Conservation (phyloP, 2,113 vertebrate species). For the Pyrgilauda ruficollis region DNA sequence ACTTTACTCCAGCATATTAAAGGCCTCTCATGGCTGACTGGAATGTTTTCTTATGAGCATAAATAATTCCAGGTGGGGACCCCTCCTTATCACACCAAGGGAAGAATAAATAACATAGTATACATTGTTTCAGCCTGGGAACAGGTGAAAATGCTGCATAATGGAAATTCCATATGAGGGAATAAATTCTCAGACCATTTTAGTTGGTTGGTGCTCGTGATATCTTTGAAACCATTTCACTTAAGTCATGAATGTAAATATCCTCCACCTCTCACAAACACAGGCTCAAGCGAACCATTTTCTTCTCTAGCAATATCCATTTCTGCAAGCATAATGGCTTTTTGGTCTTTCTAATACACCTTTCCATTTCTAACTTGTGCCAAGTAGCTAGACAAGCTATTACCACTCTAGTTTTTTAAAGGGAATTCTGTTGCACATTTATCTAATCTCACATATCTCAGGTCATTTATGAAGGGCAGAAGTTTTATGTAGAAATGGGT, state of each 20-base stretch:
- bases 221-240: neutral
- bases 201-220: neutral
- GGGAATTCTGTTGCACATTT: neutral
- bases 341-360: neutral
- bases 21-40: neutral
- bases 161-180: neutral
- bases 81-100: neutral
- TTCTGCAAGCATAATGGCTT: neutral
- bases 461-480: neutral
- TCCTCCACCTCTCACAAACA: neutral
- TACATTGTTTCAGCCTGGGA: neutral
- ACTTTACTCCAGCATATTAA: neutral
- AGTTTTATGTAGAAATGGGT: neutral
- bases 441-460: neutral
- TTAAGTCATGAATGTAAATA: neutral
- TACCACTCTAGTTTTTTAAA: neutral
- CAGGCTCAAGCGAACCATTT: neutral
- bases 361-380: neutral
- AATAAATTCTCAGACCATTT: constrained; percentile 11
- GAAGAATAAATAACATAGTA: neutral
- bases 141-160: neutral
- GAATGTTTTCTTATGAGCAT: neutral
- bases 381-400: neutral
- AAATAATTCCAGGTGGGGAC: neutral
- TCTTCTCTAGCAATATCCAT: neutral